Conservation (phyloP, 2,797 vertebrate genomes). For the Ciconia nigra region DNA sequence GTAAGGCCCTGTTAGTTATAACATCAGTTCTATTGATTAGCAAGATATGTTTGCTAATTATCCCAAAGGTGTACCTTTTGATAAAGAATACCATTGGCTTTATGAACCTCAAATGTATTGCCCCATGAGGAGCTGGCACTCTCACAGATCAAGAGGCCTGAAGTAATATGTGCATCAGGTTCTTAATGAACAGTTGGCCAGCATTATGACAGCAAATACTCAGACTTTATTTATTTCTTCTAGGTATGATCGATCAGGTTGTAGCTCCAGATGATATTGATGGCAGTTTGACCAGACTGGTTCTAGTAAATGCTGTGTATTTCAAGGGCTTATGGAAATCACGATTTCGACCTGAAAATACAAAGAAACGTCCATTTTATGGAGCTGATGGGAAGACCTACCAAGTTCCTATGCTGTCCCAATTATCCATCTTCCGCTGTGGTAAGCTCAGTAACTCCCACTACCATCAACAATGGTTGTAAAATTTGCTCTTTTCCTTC, state of each 20-base stretch:
- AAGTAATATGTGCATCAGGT: not conserved
- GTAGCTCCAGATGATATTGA: conserved; percentile 85
- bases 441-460: conserved; percentile 75
- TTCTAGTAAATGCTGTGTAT: conserved; percentile 88
- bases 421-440: conserved; percentile 86
- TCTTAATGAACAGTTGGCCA: not conserved
- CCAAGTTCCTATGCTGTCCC: conserved; percentile 93
- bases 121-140: not conserved
- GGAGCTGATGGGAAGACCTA: conserved; percentile 81
- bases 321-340: conserved; percentile 97
- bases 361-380: conserved; percentile 87
- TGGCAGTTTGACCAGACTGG: conserved; percentile 80
- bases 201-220: not conserved
- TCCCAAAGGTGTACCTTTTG: not conserved
- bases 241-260: conserved; percentile 89
- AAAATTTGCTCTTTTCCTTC: not conserved
- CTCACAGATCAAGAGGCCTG: not conserved
- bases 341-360: conserved; percentile 88
- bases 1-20: not conserved
- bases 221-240: not conserved
- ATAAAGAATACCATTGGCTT: not conserved
- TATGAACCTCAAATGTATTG: not conserved
- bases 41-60: not conserved
- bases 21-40: not conserved
- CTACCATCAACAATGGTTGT: not conserved